Evolutionary conservation across 64 coral and sea anemone genomes (phyloP), one percentile per base, ranked within the genome.

Genomic region (Stylophora pistillata): DNA sequence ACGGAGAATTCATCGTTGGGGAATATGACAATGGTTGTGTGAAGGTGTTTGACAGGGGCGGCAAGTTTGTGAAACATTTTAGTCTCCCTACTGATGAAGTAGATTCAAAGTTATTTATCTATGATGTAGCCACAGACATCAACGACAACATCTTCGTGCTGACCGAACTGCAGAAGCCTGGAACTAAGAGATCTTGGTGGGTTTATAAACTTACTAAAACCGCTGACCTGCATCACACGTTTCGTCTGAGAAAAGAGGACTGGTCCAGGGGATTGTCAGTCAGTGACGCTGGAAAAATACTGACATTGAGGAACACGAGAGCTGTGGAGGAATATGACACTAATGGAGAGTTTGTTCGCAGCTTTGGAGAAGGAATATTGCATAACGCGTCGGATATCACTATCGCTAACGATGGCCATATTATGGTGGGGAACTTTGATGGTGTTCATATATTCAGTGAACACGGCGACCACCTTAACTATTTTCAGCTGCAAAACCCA

Each of bases 1-100:
- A 27, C 10, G 73, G 81, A 0, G 55, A 85, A 25, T 91, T 85
- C 65, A 91, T 91, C 29, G 89, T 91, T 47, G 80, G 33, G 52
- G 70, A 91, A 16, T 55, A 56, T 30, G 47, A 2, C 5, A 5
- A 64, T 27, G 15, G 55, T 15, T 77, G 53, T 0, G 57, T 91
- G 9, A 91, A 91, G 76, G 32, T 85, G 1, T 91, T 91, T 74
- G 41, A 63, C 72, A 85, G n/a, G n/a, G 66, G 37, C n/a, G 80
- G 89, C 13, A 76, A 86, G 30, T 91, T 91, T 56, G 21, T 77
- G 0, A 13, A 59, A 2, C 11, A 34, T 17, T 58, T 85, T 1
- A 37, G 54, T 54, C 59, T 3, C 30, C 79, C 73, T 3, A 73
- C 34, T 9, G 52, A 72, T 23, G 62, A 32, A 21, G 29, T 30